Base-by-base conservation (phyloP, 2,797 vertebrate genomes). In the Apogon hyalosoma region DNA sequence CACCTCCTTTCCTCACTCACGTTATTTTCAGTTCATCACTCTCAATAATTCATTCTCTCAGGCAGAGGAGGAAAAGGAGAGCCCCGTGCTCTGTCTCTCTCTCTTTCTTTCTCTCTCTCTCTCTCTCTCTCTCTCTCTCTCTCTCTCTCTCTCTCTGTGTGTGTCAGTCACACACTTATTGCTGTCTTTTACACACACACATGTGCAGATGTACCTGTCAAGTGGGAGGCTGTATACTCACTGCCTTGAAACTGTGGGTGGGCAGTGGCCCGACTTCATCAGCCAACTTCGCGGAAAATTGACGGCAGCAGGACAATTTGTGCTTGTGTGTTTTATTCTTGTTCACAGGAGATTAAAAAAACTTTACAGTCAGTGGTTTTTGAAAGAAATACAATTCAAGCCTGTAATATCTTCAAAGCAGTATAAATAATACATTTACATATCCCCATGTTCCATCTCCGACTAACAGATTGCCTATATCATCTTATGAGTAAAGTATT, bases 11-110 rank as follows among this genome's bases (percentile, higher is more conserved):
- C 82, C 59, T 90, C 82, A 64, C 73, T 75, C 54, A 67, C 14
- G 90, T 92, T 93, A 93, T 93, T 91, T 94, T 93, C 91, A 90
- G 91, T 90, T 91, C 90, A 83, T 89, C 87, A 85, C 86, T 83
- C 84, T 94, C 83, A 94, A 94, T 93, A 92, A 93, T 94, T 94
- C 88, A 94, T 90, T 54, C 61, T 86, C 81, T 74, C 49, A 69
- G 80, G 83, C 84, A 41, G 65, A 76, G 75, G 57, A 74, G 64
- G 80, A 59, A 83, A 77, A 82, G 69, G 59, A 84, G 66, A 79
- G 82, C 74, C 74, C 66, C 5, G 49, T 85, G 79, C 75, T 55
- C 71, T 24, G 21, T 24, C 21, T 4, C 21, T 24, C 21, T 24
- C 21, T 24, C 21, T 24, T 4, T 24, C 21, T 24, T 4, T 24